phyloP scores from a whole-genome alignment of 2,888 invertebrate genomes.

The Dryobota labecula region DNA sequence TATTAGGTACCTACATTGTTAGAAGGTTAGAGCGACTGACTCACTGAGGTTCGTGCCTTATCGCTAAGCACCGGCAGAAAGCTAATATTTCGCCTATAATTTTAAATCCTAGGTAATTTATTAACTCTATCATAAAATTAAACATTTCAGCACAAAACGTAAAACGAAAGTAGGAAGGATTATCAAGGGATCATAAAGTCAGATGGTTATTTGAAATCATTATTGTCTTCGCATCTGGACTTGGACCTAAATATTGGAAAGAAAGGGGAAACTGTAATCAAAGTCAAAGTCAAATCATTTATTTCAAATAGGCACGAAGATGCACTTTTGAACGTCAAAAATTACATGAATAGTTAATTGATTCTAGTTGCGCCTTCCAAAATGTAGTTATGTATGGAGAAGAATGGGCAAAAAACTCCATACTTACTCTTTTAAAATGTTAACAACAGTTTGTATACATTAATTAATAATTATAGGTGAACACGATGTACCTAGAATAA shows the following conservation, averaged over 20 bases:
- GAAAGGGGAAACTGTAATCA: too few relatives aligned
- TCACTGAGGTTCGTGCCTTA: conserved; percentile 73
- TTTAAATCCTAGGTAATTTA: conserved; percentile 69
- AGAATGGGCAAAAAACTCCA: too few relatives aligned
- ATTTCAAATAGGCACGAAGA: too few relatives aligned
- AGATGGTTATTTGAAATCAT: background rate
- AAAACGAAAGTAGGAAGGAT: conserved; percentile 16
- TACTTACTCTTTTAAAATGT: too few relatives aligned
- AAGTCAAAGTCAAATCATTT: too few relatives aligned
- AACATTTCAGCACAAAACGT: conserved; percentile 40
- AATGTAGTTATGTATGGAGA: too few relatives aligned
- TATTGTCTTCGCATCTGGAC: background rate
- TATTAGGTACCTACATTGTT: conserved; percentile 39
- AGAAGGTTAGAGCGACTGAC: conserved; percentile 62
- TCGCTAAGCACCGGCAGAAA: conserved; percentile 70
- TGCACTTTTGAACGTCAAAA: too few relatives aligned
- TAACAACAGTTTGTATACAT: too few relatives aligned
- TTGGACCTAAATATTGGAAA: background rate
- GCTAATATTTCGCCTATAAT: conserved; percentile 70
- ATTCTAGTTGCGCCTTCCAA: too few relatives aligned
- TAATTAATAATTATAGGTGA: too few relatives aligned
- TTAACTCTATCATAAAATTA: conserved; percentile 49
- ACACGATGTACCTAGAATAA: too few relatives aligned
- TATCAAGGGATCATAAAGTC: background rate
- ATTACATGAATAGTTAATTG: too few relatives aligned